Conservation (phyloP, 2,113 vertebrate species). For the Hiodon tergisus region DNA sequence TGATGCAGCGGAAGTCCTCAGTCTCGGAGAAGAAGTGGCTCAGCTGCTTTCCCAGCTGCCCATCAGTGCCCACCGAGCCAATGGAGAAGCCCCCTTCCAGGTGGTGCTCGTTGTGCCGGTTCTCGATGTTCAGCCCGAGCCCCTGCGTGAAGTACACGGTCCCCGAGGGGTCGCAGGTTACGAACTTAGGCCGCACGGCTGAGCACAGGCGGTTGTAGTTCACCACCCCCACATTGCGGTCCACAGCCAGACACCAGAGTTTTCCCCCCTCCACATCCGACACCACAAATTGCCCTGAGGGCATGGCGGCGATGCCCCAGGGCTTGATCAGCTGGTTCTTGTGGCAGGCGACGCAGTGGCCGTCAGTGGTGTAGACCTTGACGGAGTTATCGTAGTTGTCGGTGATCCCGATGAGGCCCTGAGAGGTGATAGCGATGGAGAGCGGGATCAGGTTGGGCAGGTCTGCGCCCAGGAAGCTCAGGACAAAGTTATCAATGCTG, state of each 20-base stretch:
- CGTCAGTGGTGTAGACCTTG: slow-evolving; percentile 91
- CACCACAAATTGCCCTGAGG: slow-evolving; percentile 90
- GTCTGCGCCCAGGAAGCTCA: slow-evolving; percentile 91
- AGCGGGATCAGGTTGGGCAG: slow-evolving; percentile 86
- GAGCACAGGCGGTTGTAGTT: slow-evolving; percentile 89
- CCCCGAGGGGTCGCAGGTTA: slow-evolving; percentile 85
- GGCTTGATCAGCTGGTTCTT: slow-evolving; percentile 92
- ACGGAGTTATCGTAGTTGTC: slow-evolving; percentile 96
- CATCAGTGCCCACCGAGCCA: slow-evolving; percentile 79
- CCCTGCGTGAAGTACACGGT: slow-evolving; percentile 96
- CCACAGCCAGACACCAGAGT: slow-evolving; percentile 90
- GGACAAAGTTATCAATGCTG: slow-evolving; percentile 89
- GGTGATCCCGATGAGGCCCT: slow-evolving; percentile 88
- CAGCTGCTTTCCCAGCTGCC: slow-evolving; percentile 89
- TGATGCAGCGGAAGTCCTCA: slow-evolving; percentile 96
- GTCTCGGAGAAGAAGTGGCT: slow-evolving; percentile 95
- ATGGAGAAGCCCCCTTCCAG: slow-evolving; percentile 95
- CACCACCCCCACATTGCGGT: slow-evolving; percentile 82
- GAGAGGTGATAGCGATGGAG: slow-evolving; percentile 87
- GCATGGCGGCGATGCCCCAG: slow-evolving; percentile 90
- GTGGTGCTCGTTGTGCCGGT: slow-evolving; percentile 87
- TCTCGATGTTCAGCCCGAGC: slow-evolving; percentile 88
- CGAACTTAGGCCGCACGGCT: slow-evolving; percentile 89
- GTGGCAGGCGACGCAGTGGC: slow-evolving; percentile 89
- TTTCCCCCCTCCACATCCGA: slow-evolving; percentile 93